Evolutionary conservation across 2,113 vertebrate species (phyloP).

Genomic region (Pteruthius melanotis): DNA sequence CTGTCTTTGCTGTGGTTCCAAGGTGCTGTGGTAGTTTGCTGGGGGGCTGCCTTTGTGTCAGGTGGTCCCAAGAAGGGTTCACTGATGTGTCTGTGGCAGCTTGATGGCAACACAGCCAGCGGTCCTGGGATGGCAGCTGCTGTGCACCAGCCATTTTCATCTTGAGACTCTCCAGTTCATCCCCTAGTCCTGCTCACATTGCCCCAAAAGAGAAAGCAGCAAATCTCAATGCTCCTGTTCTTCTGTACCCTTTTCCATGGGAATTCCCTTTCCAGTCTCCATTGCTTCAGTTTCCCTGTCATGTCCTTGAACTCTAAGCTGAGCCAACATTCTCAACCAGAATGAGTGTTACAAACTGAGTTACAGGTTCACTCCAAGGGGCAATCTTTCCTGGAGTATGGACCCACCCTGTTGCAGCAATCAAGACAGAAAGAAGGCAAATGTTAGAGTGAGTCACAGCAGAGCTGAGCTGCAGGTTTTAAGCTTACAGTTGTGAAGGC

Average conservation of each 20-base stretch:
- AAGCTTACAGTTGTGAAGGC: neutral
- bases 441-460: neutral
- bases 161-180: neutral
- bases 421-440: neutral
- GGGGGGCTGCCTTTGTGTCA: neutral
- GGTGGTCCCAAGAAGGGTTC: neutral
- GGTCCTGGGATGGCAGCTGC: neutral
- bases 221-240: neutral
- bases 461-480: neutral
- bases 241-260: neutral
- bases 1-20: neutral
- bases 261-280: neutral
- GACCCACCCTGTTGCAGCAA: neutral
- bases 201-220: neutral
- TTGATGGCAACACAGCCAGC: fast-evolving
- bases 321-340: neutral
- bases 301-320: neutral
- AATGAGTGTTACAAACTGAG: neutral
- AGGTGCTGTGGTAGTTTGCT: neutral
- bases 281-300: neutral
- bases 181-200: neutral
- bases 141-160: neutral
- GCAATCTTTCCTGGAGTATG: neutral
- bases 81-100: neutral
- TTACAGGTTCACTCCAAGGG: neutral